Base-by-base conservation (phyloP, 1,140 invertebrate genomes). In the Neodiprion lecontei region DNA sequence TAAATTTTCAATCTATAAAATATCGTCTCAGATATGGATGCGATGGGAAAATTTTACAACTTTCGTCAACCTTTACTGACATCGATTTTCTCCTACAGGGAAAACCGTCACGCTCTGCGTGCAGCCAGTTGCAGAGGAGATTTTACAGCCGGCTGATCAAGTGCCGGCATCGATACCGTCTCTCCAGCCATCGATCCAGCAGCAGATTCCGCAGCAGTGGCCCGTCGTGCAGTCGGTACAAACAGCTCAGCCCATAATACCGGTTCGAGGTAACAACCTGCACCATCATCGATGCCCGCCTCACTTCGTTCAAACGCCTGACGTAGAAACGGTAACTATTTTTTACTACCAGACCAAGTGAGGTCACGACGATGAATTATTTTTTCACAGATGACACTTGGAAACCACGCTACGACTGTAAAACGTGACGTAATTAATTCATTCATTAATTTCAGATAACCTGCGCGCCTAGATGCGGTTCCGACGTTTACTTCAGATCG, bases 401-500 rank as follows among this genome's bases (percentile, higher is more conserved):
- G 28, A 40, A 40, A 40, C 28, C 28, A 40, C 28, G 28, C 28
- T 3, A 40, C 28, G 28, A 40, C 28, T 40, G 28, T 5, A 40
- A 40, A 40, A 40, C 28, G 28, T 40, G 28, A 40, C 1, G 5
- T 40, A 40, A 40, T 40, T 40, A 40, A 40, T 3, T 40, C 48
- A 40, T 3, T 40, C 1, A 40, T 40, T 40, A 40, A 61, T 82
- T 84, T 61, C 73, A 86, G 86, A 81, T 84, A 53, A 83, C 85
- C n/a, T 89, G 91, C 97, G 0, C 98, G 97, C 86, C 92, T 21
- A 88, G 95, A 76, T 96, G 94, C 80, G 91, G 90, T 96, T 96
- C 82, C 91, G 93, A 17, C 96, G 96, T 87, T 96, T 91, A 91
- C 80, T 96, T 95, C 86, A 91, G 89, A 1, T 89, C 89, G 9